Evolutionary conservation across 2,888 invertebrate genomes (phyloP).

Genomic region (Plusia festucae): DNA sequence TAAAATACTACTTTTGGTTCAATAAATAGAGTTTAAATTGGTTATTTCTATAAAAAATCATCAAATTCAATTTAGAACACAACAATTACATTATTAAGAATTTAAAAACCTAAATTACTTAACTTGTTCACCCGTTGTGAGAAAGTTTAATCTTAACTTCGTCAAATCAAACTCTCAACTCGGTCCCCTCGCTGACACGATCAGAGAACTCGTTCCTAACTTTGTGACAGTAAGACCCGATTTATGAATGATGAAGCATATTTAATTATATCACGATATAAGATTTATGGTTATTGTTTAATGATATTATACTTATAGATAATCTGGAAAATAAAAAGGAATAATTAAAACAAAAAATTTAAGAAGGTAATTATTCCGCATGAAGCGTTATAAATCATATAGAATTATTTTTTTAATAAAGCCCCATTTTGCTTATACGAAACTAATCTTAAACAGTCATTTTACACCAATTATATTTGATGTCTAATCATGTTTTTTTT

Average conservation of each 20-base stretch:
- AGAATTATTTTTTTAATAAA: too few species aligned
- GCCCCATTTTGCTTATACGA: too few species aligned
- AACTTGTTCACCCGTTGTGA: background rate
- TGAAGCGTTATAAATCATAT: too few species aligned
- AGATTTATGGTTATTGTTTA: background rate
- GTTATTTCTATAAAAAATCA: too few species aligned
- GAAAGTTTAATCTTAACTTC: background rate
- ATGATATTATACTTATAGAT: background rate
- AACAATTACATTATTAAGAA: constrained; percentile 4
- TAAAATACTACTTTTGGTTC: too few species aligned
- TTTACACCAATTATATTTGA: too few species aligned
- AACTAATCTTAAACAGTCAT: too few species aligned
- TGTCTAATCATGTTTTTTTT: too few species aligned
- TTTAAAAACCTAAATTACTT: background rate
- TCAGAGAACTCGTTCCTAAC: constrained; percentile 36
- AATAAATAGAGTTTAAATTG: too few species aligned
- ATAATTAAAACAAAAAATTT: too few species aligned
- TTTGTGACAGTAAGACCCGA: constrained; percentile 24
- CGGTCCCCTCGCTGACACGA: constrained; percentile 4
- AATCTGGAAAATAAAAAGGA: too few species aligned
- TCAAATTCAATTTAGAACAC: background rate
- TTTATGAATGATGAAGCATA: constrained; percentile 15
- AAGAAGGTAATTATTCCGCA: too few species aligned
- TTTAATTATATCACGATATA: constrained; percentile 26
- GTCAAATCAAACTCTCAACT: constrained; percentile 15